Conservation (phyloP, 1,140 invertebrate species). For the Sycophaga agraensis region DNA sequence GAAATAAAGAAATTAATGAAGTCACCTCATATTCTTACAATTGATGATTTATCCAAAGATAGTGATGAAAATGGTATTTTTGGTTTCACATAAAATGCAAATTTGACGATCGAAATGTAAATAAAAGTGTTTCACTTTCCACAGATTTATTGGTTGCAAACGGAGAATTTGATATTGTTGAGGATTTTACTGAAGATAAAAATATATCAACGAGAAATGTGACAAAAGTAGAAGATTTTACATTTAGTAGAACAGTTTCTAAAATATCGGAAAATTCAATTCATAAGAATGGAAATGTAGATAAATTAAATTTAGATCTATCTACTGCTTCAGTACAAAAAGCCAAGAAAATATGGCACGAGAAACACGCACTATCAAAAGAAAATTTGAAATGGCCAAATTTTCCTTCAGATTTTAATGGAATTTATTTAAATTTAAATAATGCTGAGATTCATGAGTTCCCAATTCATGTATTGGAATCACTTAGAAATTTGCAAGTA, state of each 20-base stretch:
- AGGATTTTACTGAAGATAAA: too few relatives aligned
- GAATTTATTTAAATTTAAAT: conserved; percentile 34
- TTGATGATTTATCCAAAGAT: too few relatives aligned
- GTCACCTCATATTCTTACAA: too few relatives aligned
- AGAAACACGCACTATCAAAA: too few relatives aligned
- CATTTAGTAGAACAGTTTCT: not conserved
- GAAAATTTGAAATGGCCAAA: not conserved
- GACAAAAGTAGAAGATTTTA: not conserved
- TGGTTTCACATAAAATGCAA: too few relatives aligned
- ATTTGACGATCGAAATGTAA: too few relatives aligned
- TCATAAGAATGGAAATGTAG: not conserved
- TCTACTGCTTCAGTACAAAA: not conserved
- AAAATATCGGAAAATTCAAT: not conserved
- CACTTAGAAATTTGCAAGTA: conserved; percentile 38
- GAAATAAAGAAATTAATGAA: too few relatives aligned
- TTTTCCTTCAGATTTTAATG: conserved; percentile 7
- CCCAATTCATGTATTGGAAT: conserved; percentile 34
- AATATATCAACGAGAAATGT: not conserved
- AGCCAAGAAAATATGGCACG: not conserved
- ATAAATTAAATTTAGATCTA: not conserved
- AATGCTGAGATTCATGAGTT: too few relatives aligned
- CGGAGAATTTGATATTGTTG: too few relatives aligned
- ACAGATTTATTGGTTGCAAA: too few relatives aligned
- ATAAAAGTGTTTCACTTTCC: too few relatives aligned
- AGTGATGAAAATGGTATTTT: too few relatives aligned